Evolutionary conservation across 2,113 vertebrate species (phyloP), one percentile per base, ranked within the genome.

Genomic region (Solenodon paradoxus): DNA sequence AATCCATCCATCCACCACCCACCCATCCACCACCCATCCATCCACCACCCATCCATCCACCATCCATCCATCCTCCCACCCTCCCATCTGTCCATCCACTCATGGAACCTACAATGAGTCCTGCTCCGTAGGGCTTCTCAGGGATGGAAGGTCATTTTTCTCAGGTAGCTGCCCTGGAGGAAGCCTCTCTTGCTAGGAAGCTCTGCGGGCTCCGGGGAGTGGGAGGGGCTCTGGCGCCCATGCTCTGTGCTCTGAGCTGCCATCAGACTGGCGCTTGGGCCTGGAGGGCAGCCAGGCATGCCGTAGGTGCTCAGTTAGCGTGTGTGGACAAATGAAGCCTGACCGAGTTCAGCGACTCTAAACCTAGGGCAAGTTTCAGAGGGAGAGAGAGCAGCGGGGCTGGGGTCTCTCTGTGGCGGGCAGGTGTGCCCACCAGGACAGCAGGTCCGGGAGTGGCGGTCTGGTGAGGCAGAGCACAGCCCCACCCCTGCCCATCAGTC

Each of bases 311-410:
- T 38, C 55, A 26, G 0, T 7, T n/a, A 19, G 11, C 3, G 11
- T n/a, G 45, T 32, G 38, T 57, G 38, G 35, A 22, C 1, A 0
- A 5, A 7, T 0, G 42, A 5, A 32, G 51, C 0, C 5, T 2
- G 17, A 38, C 8, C 26, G 4, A 15, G 10, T 1, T 10, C 20
- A 6, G 57, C 0, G 5, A 28, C 51, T 24, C 30, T 72, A 26
- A 15, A 1, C 4, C 4, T 3, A 10, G 0, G 6, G 63, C 11
- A n/a, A 72, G n/a, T n/a, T n/a, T n/a, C n/a, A n/a, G n/a, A n/a
- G n/a, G n/a, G n/a, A n/a, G n/a, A n/a, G n/a, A n/a, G n/a, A n/a
- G n/a, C n/a, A n/a, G n/a, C 26, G 38, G 59, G 53, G 7, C 28
- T 30, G 2, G 10, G 15, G 47, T 24, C n/a, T 53, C 64, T n/a